A percentile compares a stretch with the other conserved stretches of the same genome.
These are phyloP conservation scores for Ranitomeya imitator DNA, from an alignment of 2,113 vertebrate species.

Conservation along the genomic window DNA sequence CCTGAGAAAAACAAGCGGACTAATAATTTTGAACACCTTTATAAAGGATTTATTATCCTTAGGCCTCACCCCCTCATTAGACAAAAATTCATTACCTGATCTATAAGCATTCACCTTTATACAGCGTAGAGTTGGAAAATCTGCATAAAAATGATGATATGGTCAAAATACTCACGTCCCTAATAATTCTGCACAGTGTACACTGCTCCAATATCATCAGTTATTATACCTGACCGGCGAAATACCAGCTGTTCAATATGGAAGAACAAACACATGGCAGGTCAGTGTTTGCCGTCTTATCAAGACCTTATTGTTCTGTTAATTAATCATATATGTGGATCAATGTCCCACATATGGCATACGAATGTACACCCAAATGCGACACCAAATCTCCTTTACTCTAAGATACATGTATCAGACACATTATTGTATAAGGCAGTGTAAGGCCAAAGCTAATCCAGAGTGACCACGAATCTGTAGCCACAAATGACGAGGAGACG, in stretches of 20 bases:
- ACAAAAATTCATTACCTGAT: no score
- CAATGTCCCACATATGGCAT: not conserved
- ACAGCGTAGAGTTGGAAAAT: no score
- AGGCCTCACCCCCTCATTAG: no score
- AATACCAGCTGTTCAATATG: conserved; percentile 45
- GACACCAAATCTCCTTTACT: not conserved
- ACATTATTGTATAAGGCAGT: not conserved
- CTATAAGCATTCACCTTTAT: no score
- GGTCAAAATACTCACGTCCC: no score
- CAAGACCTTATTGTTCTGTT: conserved; percentile 13
- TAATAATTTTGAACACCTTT: no score
- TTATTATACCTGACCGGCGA: conserved; percentile 32
- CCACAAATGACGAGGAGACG: not conserved
- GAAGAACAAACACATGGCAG: conserved; percentile 48
- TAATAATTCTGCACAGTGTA: not conserved
- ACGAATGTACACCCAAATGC: not conserved
- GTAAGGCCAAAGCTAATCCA: not conserved
- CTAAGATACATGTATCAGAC: not conserved
- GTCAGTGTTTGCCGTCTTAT: conserved; percentile 43
- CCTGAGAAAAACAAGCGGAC: no score
- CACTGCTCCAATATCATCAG: not conserved
- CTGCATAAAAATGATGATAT: no score
- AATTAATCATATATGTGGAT: conserved; percentile 46
- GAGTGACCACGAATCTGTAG: not conserved
- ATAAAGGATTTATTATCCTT: no score